These are phyloP conservation scores for Drosophila borborema DNA, from an alignment of 2,888 invertebrate species.

Conservation along the genomic window DNA sequence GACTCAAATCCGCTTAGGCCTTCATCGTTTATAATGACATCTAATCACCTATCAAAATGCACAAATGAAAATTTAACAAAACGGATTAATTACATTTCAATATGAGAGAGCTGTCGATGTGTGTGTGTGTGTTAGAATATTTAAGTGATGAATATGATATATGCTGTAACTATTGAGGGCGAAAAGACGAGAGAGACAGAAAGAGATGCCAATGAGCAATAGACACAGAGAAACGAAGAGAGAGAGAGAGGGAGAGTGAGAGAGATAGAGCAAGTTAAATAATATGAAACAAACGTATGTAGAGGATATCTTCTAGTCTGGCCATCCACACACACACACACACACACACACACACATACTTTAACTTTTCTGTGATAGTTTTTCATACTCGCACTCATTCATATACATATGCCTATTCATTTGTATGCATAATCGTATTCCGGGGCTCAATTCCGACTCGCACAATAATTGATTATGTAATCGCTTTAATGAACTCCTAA, in stretches of 20 bases:
- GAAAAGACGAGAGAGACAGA: neutral
- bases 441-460: constrained; percentile 39
- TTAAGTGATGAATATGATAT: neutral
- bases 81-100: constrained; percentile 32
- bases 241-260: neutral
- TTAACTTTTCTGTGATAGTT: neutral
- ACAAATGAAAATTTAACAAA: constrained; percentile 28
- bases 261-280: neutral
- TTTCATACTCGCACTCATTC: neutral
- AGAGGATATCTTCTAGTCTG: neutral
- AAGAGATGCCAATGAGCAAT: neutral
- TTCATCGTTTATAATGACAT: constrained; percentile 46
- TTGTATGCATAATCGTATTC: constrained; percentile 21
- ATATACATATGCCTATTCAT: constrained; percentile 6
- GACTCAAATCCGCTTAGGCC: constrained; percentile 44
- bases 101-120: neutral
- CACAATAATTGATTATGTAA: constrained; percentile 72
- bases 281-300: neutral
- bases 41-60: constrained; percentile 37
- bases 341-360: too few relatives aligned
- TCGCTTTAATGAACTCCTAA: constrained; percentile 77
- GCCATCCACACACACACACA: too few relatives aligned
- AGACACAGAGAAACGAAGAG: neutral
- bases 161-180: neutral
- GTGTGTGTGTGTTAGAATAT: neutral